Evolutionary conservation across 1,140 invertebrate genomes (phyloP).

Genomic region (Hypothenemus hampei): DNA sequence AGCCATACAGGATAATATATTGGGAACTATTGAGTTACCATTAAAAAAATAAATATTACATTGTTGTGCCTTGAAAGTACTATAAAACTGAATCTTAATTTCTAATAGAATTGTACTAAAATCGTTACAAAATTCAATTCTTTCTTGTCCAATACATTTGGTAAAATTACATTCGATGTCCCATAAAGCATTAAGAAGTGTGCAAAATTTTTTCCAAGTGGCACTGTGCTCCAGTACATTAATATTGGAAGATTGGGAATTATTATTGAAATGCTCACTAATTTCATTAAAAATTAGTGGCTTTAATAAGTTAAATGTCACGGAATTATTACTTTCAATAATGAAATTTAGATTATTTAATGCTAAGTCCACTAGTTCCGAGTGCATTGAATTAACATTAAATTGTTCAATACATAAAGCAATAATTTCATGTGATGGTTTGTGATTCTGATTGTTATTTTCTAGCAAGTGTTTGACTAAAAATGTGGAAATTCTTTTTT

Average conservation of each 20-base stretch:
- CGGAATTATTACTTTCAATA: conserved; percentile 6
- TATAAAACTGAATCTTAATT: conserved; percentile 7
- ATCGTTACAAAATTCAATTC: conserved; percentile 24
- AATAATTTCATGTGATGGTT: background rate
- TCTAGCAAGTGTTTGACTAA: background rate
- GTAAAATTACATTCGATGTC: conserved; percentile 18
- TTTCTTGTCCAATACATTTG: conserved; percentile 4
- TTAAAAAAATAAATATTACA: conserved; percentile 26
- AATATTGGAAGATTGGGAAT: background rate
- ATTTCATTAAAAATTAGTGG: conserved; percentile 18
- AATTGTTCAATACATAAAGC: background rate
- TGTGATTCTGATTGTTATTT: background rate
- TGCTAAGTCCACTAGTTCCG: background rate
- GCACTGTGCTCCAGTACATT: conserved; percentile 5
- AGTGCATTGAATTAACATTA: too few relatives aligned
- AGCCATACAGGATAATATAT: conserved; percentile 16
- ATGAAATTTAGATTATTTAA: background rate
- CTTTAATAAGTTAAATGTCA: conserved; percentile 11
- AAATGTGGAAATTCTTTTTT: conserved; percentile 10
- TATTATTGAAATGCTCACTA: conserved; percentile 1
- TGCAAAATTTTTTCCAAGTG: conserved; percentile 28
- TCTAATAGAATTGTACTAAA: conserved; percentile 21
- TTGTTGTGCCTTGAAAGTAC: background rate
- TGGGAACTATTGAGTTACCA: conserved; percentile 16
- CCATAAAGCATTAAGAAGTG: background rate